phyloP scores from a whole-genome alignment of 2,888 invertebrate species.

The Asteroscopus sphinx region DNA sequence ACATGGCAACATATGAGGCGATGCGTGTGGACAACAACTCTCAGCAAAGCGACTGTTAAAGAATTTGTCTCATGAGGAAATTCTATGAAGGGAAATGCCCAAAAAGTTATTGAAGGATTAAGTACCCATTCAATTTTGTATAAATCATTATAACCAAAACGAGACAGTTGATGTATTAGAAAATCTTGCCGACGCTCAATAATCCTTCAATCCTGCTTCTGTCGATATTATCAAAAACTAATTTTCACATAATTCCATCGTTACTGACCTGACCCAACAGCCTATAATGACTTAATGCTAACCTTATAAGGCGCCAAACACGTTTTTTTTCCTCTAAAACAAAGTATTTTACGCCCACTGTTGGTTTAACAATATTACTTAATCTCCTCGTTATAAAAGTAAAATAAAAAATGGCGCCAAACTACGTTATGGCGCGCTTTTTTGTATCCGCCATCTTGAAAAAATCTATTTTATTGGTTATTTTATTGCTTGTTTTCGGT shows the following conservation, averaged over 20 bases:
- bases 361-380: conserved; percentile 85
- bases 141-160: not conserved
- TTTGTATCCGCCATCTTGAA: conserved; percentile 60
- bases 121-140: too few species aligned
- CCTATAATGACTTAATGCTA: conserved; percentile 61
- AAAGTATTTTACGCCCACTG: conserved; percentile 80
- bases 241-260: conserved; percentile 47
- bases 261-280: conserved; percentile 59
- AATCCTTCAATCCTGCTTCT: not conserved
- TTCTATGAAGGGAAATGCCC: too few species aligned
- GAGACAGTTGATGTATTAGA: not conserved
- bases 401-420: conserved; percentile 76
- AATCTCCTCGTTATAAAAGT: conserved; percentile 73
- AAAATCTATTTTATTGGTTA: conserved; percentile 67
- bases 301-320: conserved; percentile 62
- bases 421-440: conserved; percentile 60
- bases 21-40: too few species aligned
- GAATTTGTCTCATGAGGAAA: too few species aligned
- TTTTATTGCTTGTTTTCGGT: conserved; percentile 67
- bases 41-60: too few species aligned
- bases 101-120: too few species aligned
- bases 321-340: conserved; percentile 63
- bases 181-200: not conserved
- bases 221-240: conserved; percentile 42
- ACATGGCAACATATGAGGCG: too few species aligned